phyloP scores from a whole-genome alignment of 2,113 vertebrate genomes.

The Loxodonta africana region DNA sequence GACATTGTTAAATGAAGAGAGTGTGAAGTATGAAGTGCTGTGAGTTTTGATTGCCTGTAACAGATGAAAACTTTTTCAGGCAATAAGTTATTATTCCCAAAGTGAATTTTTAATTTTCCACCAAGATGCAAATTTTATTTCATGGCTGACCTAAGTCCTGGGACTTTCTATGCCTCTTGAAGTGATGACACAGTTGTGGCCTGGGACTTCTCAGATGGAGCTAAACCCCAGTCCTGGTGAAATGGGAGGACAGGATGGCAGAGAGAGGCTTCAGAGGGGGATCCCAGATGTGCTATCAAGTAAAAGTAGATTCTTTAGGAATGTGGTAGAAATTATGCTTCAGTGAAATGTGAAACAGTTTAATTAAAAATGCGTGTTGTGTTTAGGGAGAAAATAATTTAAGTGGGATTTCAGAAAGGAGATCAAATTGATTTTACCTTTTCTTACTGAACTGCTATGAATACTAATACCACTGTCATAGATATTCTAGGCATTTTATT shows the following conservation, averaged over 20 bases:
- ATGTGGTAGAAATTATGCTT: neutral
- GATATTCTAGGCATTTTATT: slow-evolving; percentile 27
- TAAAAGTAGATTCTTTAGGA: slow-evolving; percentile 1
- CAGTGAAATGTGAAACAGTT: neutral
- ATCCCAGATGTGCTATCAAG: neutral
- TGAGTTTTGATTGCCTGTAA: neutral
- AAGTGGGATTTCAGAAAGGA: slow-evolving; percentile 44
- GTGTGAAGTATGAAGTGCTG: neutral
- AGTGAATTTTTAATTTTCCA: neutral
- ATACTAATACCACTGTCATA: slow-evolving; percentile 4
- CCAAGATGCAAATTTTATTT: slow-evolving; percentile 41
- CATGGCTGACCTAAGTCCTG: neutral
- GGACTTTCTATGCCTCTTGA: neutral
- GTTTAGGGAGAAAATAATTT: slow-evolving; percentile 31
- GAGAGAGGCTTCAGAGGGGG: neutral
- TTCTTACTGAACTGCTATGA: slow-evolving; percentile 10
- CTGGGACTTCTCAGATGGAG: neutral
- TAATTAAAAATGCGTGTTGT: neutral
- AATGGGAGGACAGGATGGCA: neutral
- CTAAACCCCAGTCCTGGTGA: slow-evolving; percentile 21
- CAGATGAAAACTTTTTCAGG: neutral
- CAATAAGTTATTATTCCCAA: neutral
- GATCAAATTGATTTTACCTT: slow-evolving; percentile 43
- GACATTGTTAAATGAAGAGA: slow-evolving; percentile 20
- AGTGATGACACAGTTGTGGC: neutral